A percentile compares a stretch with the other conserved stretches of the same genome.
These are phyloP conservation scores for Mythimna impura DNA, from an alignment of 2,888 invertebrate species.

Conservation along the genomic window DNA sequence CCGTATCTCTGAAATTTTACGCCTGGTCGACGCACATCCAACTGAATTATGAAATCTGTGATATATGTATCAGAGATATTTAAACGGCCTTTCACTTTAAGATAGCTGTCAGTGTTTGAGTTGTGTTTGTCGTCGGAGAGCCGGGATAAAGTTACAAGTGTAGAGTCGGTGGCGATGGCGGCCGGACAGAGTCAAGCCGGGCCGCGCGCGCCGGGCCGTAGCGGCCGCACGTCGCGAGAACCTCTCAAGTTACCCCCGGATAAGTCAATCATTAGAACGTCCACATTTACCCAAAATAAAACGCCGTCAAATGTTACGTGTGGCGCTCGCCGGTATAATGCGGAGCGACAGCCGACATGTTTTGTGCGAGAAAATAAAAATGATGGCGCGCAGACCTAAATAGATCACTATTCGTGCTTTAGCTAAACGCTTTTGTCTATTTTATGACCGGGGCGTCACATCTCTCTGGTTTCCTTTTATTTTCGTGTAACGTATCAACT, in stretches of 20 bases:
- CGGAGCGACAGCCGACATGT: slow-evolving; percentile 89
- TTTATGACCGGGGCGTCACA: slow-evolving; percentile 84
- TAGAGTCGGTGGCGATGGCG: slow-evolving; percentile 50
- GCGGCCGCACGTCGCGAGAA: slow-evolving; percentile 78
- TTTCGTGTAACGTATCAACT: slow-evolving; percentile 85
- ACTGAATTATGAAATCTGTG: slow-evolving; percentile 66
- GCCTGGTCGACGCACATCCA: slow-evolving; percentile 46
- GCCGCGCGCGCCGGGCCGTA: slow-evolving; percentile 8
- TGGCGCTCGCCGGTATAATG: slow-evolving; percentile 86
- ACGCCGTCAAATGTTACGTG: slow-evolving; percentile 88
- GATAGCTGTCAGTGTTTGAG: slow-evolving; percentile 81
- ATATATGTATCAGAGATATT: slow-evolving; percentile 70
- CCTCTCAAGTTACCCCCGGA: slow-evolving; percentile 90
- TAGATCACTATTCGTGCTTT: slow-evolving; percentile 86
- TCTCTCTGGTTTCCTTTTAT: slow-evolving; percentile 80
- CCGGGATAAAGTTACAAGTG: slow-evolving; percentile 79
- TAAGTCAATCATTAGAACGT: slow-evolving; percentile 90
- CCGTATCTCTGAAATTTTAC: slow-evolving; percentile 63
- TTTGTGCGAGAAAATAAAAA: slow-evolving; percentile 90
- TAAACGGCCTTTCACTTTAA: slow-evolving; percentile 72
- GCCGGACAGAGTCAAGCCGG: slow-evolving; percentile 46
- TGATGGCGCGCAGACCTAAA: slow-evolving; percentile 89
- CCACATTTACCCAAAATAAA: slow-evolving; percentile 89
- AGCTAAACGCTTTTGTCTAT: slow-evolving; percentile 89
- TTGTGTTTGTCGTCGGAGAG: slow-evolving; percentile 75